phyloP scores from a whole-genome alignment of 2,113 vertebrate genomes.

The Coryphaenoides rupestris region DNA sequence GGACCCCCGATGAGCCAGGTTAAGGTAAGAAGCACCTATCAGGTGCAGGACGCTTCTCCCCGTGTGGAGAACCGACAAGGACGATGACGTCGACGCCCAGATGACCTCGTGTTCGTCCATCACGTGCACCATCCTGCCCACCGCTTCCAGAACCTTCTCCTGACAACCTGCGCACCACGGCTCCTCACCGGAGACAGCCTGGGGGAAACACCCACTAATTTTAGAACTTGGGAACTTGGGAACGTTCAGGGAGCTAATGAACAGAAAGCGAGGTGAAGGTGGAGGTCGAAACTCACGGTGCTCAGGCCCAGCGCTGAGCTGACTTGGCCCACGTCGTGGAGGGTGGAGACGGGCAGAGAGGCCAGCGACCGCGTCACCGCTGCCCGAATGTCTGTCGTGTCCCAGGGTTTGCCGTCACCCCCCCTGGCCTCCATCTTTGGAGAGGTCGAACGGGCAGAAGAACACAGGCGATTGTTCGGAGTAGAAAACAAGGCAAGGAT shows the following conservation, averaged over 20 bases:
- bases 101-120: slow-evolving; percentile 51
- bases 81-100: slow-evolving; percentile 24
- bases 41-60: slow-evolving; percentile 68
- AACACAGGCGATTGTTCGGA: too few species aligned
- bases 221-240: too few species aligned
- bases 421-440: slow-evolving; percentile 45
- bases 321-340: slow-evolving; percentile 69
- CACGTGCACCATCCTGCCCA: slow-evolving; percentile 69
- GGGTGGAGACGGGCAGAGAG: slow-evolving; percentile 64
- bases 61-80: slow-evolving; percentile 41
- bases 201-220: slow-evolving; percentile 2
- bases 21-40: slow-evolving; percentile 58
- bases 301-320: slow-evolving; percentile 69
- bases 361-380: slow-evolving; percentile 64
- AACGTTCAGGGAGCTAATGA: too few species aligned
- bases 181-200: slow-evolving; percentile 63
- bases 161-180: slow-evolving; percentile 49
- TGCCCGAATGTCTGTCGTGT: slow-evolving; percentile 57
- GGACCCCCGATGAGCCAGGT: neutral
- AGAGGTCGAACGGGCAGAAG: neutral
- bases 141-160: slow-evolving; percentile 54
- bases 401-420: slow-evolving; percentile 38
- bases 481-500: neutral
- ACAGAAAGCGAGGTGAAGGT: neutral
- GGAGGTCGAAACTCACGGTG: slow-evolving; percentile 49